Conservation (phyloP, 2,113 vertebrate species). For the Passer montanus region DNA sequence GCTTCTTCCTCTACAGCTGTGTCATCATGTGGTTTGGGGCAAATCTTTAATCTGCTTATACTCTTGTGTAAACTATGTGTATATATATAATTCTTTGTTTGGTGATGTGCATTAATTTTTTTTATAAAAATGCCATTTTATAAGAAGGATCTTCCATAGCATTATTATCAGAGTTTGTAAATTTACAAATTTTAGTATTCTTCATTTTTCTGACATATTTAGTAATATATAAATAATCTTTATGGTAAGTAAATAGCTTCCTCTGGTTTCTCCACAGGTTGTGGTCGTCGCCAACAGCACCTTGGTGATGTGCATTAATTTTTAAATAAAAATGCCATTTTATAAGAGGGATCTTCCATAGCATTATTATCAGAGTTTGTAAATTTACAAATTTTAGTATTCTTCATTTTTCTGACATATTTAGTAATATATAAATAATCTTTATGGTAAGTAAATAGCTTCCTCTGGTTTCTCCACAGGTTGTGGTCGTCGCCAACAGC, state of each 20-base stretch:
- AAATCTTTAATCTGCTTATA: not conserved
- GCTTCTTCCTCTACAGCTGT: not conserved
- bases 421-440: not conserved
- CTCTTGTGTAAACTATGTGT: not conserved
- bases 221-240: not conserved
- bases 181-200: not conserved
- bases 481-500: constrained; percentile 42
- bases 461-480: constrained; percentile 7
- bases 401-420: not conserved
- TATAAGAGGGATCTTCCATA: not conserved
- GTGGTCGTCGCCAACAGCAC: constrained; percentile 41
- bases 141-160: not conserved
- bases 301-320: not conserved
- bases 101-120: not conserved
- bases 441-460: not conserved
- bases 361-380: not conserved
- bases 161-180: not conserved
- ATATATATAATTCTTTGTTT: not conserved
- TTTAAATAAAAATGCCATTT: not conserved
- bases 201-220: not conserved
- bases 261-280: constrained; percentile 15
- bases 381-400: not conserved
- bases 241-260: not conserved
- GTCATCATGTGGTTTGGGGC: not conserved
- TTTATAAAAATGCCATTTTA: not conserved